Base-by-base conservation (phyloP, 2,888 invertebrate species). In the Meteorus cinctellus region DNA sequence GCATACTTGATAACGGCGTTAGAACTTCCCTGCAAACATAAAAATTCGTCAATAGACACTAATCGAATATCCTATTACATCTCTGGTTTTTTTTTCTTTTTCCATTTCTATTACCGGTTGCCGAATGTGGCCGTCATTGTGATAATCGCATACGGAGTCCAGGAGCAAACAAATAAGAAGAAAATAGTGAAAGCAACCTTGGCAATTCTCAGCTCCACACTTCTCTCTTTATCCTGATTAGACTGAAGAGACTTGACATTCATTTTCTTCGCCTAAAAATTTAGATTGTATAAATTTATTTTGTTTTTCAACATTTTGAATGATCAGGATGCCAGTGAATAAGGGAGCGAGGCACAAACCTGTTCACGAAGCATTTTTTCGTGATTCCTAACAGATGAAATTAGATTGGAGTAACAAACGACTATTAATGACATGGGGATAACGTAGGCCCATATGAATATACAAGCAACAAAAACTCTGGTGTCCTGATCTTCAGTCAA, bases 111-210 rank as follows among this genome's bases (percentile, higher is more conserved):
- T 82, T 84, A 89, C 89, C 88, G 92, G 88, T 96, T 93, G 27
- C 96, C 96, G 85, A 95, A 96, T 2, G 95, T 95, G 2, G 96
- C 96, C 81, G 95, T 96, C 75, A 96, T 91, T 0, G 97, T 94
- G 84, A 94, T 93, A 0, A 96, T 93, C 0, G 96, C 97, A 86
- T 97, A 97, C 0, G 97, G 97, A 4, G 96, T 96, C 97, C 97
- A 97, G 0, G 97, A 95, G 2, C 95, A 93, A 27, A 97, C 93
- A 88, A 94, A 96, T 3, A 96, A 90, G 89, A 95, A 97, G 84
- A 96, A 95, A 60, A 96, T 94, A 0, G 96, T 95, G 62, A 97
- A 95, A 2, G 96, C 96, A 12, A 97, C 96, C 86, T 96, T 96
- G 0, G 96, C 96, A 84, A 96, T 96, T 82, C 95, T 91, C 81